Percentiles rank a stretch among this genome's conserved stretches.
Conservation (phyloP, 2,113 vertebrate species). For the Sialia sialis region DNA sequence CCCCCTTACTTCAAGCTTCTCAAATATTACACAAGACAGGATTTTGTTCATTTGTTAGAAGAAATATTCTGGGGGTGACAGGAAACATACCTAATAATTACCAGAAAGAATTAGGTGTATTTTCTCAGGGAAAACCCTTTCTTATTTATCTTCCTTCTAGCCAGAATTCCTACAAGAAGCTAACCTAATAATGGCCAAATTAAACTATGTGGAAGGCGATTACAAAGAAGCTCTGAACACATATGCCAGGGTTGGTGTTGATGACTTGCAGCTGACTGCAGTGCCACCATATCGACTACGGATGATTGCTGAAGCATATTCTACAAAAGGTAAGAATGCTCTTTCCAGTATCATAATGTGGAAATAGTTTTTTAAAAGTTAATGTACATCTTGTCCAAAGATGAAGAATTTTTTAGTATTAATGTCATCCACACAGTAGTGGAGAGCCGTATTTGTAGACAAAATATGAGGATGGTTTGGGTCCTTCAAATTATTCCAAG, state of each 20-base stretch:
- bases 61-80: background rate
- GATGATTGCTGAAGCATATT: slow-evolving; percentile 92
- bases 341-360: background rate
- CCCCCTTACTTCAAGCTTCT: background rate
- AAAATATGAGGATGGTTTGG: background rate
- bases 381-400: background rate
- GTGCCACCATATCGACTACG: slow-evolving; percentile 87
- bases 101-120: background rate
- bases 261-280: slow-evolving; percentile 86
- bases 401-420: background rate
- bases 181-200: slow-evolving; percentile 89
- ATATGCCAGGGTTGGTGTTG: slow-evolving; percentile 82
- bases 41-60: background rate
- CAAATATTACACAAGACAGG: background rate
- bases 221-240: slow-evolving; percentile 86
- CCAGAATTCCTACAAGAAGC: slow-evolving; percentile 92
- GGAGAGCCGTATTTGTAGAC: background rate
- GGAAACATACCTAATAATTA: background rate
- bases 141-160: slow-evolving; percentile 71
- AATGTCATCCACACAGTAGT: background rate
- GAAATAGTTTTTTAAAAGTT: background rate
- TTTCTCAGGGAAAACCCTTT: background rate
- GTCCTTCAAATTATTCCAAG: background rate
- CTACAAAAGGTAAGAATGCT: slow-evolving; percentile 86
- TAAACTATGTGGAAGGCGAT: slow-evolving; percentile 92